Conservation (phyloP, 2,113 vertebrate species). For the Gopherus evgoodei region DNA sequence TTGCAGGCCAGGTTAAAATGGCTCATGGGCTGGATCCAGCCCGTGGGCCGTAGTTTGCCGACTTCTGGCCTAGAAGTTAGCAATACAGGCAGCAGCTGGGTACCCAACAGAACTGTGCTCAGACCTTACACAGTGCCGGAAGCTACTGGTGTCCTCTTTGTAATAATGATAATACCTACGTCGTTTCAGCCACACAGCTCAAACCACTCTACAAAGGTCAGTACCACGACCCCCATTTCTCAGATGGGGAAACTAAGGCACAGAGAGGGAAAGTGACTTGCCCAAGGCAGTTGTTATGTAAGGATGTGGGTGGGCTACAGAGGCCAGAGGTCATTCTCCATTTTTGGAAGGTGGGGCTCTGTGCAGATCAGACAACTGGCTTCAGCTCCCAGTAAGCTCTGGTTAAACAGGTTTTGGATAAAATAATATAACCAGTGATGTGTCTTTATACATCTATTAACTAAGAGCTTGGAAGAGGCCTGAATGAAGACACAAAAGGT, state of each 20-base stretch:
- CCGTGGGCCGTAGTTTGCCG: too few relatives aligned
- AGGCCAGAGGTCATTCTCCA: neutral
- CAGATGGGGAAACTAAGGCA: neutral
- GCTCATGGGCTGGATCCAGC: too few relatives aligned
- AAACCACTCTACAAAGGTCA: too few relatives aligned
- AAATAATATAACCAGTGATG: neutral
- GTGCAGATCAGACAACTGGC: neutral
- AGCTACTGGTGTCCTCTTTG: too few relatives aligned
- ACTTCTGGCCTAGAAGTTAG: too few relatives aligned
- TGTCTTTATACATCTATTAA: neutral
- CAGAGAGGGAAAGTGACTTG: neutral
- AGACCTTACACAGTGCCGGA: too few relatives aligned
- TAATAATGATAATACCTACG: neutral
- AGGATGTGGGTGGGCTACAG: neutral
- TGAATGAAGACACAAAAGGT: neutral
- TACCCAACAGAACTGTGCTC: too few relatives aligned
- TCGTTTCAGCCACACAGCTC: neutral
- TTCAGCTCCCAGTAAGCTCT: neutral
- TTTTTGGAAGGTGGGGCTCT: neutral
- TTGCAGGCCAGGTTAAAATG: too few relatives aligned
- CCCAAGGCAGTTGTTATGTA: neutral
- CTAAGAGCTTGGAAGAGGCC: neutral
- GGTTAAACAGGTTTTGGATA: neutral
- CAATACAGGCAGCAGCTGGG: too few relatives aligned
- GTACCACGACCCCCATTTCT: neutral